These are phyloP conservation scores for Diplolepis rosae DNA, from an alignment of 2,888 invertebrate genomes.

Conservation along the genomic window DNA sequence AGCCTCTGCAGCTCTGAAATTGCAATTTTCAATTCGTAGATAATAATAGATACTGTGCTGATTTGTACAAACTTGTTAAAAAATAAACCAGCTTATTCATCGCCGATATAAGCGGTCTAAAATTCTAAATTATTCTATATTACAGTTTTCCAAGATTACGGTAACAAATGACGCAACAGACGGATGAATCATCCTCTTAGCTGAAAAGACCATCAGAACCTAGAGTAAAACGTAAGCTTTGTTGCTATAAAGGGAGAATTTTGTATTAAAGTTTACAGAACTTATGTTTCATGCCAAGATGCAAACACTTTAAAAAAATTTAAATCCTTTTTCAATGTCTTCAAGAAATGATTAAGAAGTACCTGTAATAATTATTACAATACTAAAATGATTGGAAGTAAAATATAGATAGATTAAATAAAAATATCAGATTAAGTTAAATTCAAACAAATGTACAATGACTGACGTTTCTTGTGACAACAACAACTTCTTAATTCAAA, in stretches of 20 bases:
- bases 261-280: too few relatives aligned
- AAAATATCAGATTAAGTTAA: too few relatives aligned
- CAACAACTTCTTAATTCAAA: too few relatives aligned
- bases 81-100: neutral
- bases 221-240: slow-evolving; percentile 9
- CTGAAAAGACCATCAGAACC: slow-evolving; percentile 37
- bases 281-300: too few relatives aligned
- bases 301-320: too few relatives aligned
- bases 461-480: too few relatives aligned
- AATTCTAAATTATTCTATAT: slow-evolving; percentile 3
- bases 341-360: too few relatives aligned
- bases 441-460: too few relatives aligned
- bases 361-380: too few relatives aligned
- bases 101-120: neutral
- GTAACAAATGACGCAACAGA: slow-evolving; percentile 38
- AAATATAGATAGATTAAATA: too few relatives aligned
- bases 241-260: slow-evolving; percentile 1
- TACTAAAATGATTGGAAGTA: too few relatives aligned
- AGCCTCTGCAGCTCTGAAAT: neutral
- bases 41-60: neutral
- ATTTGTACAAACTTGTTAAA: neutral
- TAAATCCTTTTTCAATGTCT: too few relatives aligned
- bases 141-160: slow-evolving; percentile 24
- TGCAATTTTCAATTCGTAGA: neutral
- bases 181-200: slow-evolving; percentile 42